Evolutionary conservation across 2,113 vertebrate genomes (phyloP).

Genomic region (Sinocyclocheilus grahami): DNA sequence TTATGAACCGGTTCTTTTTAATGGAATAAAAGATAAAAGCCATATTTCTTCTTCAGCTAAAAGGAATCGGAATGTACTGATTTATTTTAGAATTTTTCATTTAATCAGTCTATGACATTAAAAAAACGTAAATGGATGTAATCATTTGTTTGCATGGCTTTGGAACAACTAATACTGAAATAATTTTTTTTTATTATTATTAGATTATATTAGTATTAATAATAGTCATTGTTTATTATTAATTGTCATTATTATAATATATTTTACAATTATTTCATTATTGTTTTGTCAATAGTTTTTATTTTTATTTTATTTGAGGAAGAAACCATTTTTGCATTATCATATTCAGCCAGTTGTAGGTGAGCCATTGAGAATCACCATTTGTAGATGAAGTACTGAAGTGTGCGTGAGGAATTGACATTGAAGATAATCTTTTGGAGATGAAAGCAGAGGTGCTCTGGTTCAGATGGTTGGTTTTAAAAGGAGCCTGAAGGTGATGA

Average conservation of each 20-base stretch:
- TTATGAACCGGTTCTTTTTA: too few species aligned
- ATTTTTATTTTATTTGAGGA: background rate
- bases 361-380: background rate
- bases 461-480: background rate
- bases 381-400: background rate
- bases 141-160: background rate
- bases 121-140: background rate
- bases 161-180: background rate
- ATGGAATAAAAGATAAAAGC: too few species aligned
- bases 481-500: constrained; percentile 31
- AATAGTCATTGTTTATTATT: too few species aligned
- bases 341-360: background rate
- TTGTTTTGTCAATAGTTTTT: background rate
- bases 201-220: background rate
- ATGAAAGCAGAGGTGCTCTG: constrained; percentile 32
- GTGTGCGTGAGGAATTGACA: background rate
- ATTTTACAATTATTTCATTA: background rate
- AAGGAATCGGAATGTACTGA: background rate
- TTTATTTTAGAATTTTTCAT: background rate
- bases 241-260: background rate
- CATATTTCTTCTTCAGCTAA: too few species aligned
- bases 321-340: background rate
- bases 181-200: background rate
- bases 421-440: constrained; percentile 25
- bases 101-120: background rate